Evolutionary conservation across 2,888 invertebrate genomes (phyloP).

Genomic region (Tortricodes alternella): DNA sequence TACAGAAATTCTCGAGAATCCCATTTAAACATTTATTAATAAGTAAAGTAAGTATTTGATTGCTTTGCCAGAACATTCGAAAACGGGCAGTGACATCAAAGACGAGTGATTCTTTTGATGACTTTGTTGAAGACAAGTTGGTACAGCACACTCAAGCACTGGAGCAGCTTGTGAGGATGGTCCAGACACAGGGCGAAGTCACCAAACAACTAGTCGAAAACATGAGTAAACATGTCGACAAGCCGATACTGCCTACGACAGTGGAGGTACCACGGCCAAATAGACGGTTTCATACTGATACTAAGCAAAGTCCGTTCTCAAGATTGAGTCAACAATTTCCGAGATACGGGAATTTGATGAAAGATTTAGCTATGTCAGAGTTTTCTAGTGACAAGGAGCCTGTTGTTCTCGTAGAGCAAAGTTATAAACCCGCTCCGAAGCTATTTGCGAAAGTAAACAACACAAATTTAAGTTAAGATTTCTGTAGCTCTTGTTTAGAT

Average conservation of each 20-base stretch:
- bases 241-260: constrained; percentile 54
- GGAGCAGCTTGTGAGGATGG: constrained; percentile 50
- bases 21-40: background rate
- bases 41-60: constrained; percentile 34
- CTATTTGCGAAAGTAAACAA: too few species aligned
- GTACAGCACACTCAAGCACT: constrained; percentile 59
- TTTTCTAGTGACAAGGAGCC: constrained; percentile 46
- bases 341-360: constrained; percentile 55
- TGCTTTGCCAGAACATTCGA: constrained; percentile 50
- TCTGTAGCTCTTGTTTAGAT: too few species aligned
- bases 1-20: background rate
- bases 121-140: constrained; percentile 57
- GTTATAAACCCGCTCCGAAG: constrained; percentile 14
- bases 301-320: constrained; percentile 44
- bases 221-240: constrained; percentile 41
- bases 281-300: constrained; percentile 36
- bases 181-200: constrained; percentile 46
- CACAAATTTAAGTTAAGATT: too few species aligned
- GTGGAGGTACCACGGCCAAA: constrained; percentile 43
- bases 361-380: constrained; percentile 47
- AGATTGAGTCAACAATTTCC: constrained; percentile 53
- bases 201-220: constrained; percentile 51
- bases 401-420: constrained; percentile 46
- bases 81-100: constrained; percentile 42
- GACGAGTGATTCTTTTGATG: constrained; percentile 36